phyloP scores from a whole-genome alignment of 2,113 vertebrate species.

The Apodemus speciosus region DNA sequence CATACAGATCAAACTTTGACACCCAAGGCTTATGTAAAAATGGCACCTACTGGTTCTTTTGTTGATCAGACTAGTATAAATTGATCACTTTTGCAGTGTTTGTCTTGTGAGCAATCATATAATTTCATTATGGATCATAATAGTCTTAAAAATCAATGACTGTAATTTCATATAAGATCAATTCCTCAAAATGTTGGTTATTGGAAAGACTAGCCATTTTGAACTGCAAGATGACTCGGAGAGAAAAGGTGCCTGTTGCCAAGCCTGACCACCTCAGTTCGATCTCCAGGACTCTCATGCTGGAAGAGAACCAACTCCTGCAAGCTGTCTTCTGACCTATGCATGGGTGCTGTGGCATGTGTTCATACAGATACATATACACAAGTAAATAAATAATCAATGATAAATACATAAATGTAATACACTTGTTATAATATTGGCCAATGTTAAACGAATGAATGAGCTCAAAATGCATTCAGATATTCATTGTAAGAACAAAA shows the following conservation, averaged over 20 bases:
- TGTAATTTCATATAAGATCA: background rate
- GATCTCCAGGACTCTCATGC: background rate
- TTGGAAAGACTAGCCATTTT: conserved; percentile 12
- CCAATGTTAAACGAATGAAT: conserved; percentile 32
- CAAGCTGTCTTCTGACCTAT: background rate
- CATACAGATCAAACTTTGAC: conserved; percentile 9
- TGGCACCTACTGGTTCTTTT: conserved; percentile 36
- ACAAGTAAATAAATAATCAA: background rate
- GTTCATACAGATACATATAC: too few relatives aligned
- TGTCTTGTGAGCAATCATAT: conserved; percentile 2
- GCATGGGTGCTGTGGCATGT: background rate
- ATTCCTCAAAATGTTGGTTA: conserved; percentile 18
- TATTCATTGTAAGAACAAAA: background rate
- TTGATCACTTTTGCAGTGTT: background rate
- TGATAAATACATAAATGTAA: background rate
- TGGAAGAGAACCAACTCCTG: background rate
- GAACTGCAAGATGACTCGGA: background rate
- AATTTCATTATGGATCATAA: background rate
- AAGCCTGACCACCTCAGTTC: background rate
- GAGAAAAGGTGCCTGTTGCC: background rate
- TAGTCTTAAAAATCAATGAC: conserved; percentile 26
- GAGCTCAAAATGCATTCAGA: conserved; percentile 26
- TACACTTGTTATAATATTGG: background rate
- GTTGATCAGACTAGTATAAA: conserved; percentile 28
- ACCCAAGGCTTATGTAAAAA: conserved; percentile 17